Percentiles rank a stretch among this genome's conserved stretches.
These are phyloP conservation scores for Drosophila recens DNA, from an alignment of 2,888 invertebrate genomes.

Conservation along the genomic window DNA sequence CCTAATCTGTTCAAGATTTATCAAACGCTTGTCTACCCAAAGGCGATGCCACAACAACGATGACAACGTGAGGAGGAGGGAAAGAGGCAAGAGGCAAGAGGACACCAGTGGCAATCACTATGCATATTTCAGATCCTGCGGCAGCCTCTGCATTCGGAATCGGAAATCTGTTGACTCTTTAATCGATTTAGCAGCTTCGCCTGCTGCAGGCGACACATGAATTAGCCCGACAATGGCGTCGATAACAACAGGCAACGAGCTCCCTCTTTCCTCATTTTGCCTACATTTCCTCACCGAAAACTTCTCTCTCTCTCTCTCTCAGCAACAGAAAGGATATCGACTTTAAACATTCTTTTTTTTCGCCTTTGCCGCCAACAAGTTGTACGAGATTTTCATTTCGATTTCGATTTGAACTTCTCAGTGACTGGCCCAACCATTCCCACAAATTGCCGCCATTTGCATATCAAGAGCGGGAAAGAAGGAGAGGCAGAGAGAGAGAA, in stretches of 20 bases:
- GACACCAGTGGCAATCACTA: slow-evolving; percentile 3
- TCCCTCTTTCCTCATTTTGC: background rate
- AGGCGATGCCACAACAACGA: slow-evolving; percentile 1
- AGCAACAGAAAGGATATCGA: slow-evolving; percentile 2
- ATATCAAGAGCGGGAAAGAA: slow-evolving; percentile 29
- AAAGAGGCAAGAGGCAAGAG: too few relatives aligned
- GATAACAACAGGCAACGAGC: slow-evolving; percentile 39
- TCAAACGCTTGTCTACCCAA: slow-evolving; percentile 18
- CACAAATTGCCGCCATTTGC: slow-evolving; percentile 62
- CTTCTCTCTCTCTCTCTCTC: background rate
- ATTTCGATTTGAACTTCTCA: slow-evolving; percentile 57
- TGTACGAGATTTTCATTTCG: slow-evolving; percentile 76
- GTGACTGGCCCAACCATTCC: slow-evolving; percentile 23
- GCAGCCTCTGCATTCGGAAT: slow-evolving; percentile 32
- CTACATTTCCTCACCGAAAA: background rate
- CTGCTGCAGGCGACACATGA: slow-evolving; percentile 78
- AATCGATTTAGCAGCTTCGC: slow-evolving; percentile 70
- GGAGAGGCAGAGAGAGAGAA: background rate
- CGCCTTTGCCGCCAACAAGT: slow-evolving; percentile 60
- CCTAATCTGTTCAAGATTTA: slow-evolving; percentile 39
- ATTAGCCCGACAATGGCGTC: slow-evolving; percentile 74
- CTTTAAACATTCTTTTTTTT: background rate
- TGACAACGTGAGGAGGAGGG: background rate
- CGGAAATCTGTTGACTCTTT: slow-evolving; percentile 68
- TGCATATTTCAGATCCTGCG: slow-evolving; percentile 48